Evolutionary conservation across 92 coral and sea anemone genomes (phyloP).

Genomic region (Micromussa lordhowensis): DNA sequence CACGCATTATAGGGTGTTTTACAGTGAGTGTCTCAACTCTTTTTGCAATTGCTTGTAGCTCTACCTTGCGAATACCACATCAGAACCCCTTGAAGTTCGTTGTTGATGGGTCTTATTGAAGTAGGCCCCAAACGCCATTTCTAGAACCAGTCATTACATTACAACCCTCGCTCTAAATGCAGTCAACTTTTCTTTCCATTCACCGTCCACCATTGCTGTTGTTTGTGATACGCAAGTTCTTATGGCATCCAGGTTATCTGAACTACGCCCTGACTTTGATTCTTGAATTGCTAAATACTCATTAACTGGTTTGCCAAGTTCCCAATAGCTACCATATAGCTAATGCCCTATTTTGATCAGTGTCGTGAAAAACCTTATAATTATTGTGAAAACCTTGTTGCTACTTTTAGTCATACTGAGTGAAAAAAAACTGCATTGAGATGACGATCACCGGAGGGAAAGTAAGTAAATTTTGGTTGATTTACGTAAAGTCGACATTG

Average conservation of each 20-base stretch:
- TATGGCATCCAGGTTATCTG: constrained; percentile 14
- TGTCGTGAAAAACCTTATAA: no score
- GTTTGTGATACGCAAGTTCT: background rate
- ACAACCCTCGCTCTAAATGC: constrained; percentile 52
- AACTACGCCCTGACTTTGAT: constrained; percentile 24
- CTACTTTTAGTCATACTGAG: no score
- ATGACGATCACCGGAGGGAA: constrained; percentile 14
- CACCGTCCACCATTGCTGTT: background rate
- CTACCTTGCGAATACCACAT: constrained; percentile 37
- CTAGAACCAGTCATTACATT: constrained; percentile 42
- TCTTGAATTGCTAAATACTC: constrained; percentile 29
- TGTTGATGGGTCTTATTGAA: constrained; percentile 32
- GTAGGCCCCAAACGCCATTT: constrained; percentile 40
- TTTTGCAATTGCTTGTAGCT: no score
- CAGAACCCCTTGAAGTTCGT: constrained; percentile 19
- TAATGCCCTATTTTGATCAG: no score
- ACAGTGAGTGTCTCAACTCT: no score
- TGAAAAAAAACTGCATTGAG: constrained; percentile 16
- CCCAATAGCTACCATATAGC: no score
- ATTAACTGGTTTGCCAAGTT: constrained; percentile 27
- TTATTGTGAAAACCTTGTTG: no score
- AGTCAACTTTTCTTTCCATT: constrained; percentile 33
- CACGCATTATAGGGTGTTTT: no score
- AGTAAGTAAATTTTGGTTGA: constrained; percentile 25
- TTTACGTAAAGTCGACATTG: constrained; percentile 21